Evolutionary conservation across 2,113 vertebrate genomes (phyloP), one percentile per base, ranked within the genome.

Genomic region (Numida meleagris): DNA sequence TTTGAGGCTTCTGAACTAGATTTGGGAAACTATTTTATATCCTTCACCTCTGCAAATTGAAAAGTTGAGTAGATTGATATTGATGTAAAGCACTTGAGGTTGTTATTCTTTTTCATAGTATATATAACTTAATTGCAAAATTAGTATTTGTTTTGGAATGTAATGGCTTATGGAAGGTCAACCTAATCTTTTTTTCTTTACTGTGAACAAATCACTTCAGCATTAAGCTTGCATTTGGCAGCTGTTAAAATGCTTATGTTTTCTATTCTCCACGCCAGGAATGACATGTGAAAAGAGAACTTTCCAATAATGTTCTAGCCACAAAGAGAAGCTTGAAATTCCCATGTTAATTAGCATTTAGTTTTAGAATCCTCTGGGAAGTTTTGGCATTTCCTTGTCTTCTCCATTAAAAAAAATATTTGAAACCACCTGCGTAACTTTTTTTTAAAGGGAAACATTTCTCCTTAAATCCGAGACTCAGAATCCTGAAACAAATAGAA

Each of bases 181-280:
- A 84, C 57, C 9, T 61, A 77, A 31, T 85, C 1, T 14, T 43
- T 75, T 33, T n/a, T 10, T 55, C 88, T 59, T 71, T 43, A 7
- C 34, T 62, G 27, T 82, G 43, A 91, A 66, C 27, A 65, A 55
- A 93, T 61, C 27, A 59, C 53, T 73, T 87, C 36, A 85, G 17
- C 20, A 15, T 72, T 53, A 85, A 61, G 84, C 78, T 89, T 0
- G 1, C 27, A 91, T 93, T 73, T 91, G 63, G 71, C 82, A 80
- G 31, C 79, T 89, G 24, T 77, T 80, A 82, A 81, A 85, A 70
- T 89, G 67, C 18, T 93, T 93, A 25, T 78, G 40, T 73, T 87
- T 92, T 76, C 71, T 93, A 8, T 76, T 94, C 36, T 33, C 4
- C 4, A 11, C 85, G 74, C 66, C 59, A 93, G 91, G 71, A 58